Percentiles rank a stretch among this genome's conserved stretches.
Evolutionary conservation across 2,888 invertebrate species (phyloP).

Genomic region (Melinaea marsaeus): DNA sequence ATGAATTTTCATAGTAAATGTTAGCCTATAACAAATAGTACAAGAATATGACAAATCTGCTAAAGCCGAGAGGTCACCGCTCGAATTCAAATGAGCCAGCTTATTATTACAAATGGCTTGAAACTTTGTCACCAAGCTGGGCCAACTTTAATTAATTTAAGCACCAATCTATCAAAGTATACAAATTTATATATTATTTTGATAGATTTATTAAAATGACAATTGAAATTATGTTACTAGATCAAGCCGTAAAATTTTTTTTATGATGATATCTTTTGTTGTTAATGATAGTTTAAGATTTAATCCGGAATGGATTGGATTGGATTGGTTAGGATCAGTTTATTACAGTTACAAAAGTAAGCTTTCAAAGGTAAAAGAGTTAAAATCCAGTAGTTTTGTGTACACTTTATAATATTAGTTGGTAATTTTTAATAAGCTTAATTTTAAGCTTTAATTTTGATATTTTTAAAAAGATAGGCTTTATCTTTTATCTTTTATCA

Average conservation of each 20-base stretch:
- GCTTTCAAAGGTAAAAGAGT: no score
- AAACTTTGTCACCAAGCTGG: constrained; percentile 48
- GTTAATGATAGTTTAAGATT: no score
- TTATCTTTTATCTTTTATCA: constrained; percentile 12
- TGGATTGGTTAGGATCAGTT: no score
- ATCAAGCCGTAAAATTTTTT: no score
- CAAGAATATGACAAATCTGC: constrained; percentile 2
- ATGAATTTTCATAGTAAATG: background rate
- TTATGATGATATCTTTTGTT: no score
- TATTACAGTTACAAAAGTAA: no score
- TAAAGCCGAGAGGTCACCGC: constrained; percentile 31
- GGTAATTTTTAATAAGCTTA: background rate
- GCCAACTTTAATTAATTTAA: constrained; percentile 71
- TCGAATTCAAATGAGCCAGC: constrained; percentile 62
- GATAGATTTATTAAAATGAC: background rate
- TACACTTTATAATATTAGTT: no score
- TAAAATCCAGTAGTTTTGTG: no score
- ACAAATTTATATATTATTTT: background rate
- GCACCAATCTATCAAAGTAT: constrained; percentile 35
- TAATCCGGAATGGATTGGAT: no score
- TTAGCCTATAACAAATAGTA: background rate
- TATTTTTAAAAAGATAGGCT: background rate
- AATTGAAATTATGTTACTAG: no score
- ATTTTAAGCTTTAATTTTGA: background rate
- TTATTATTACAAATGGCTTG: constrained; percentile 68